Evolutionary conservation across 2,113 vertebrate species (phyloP).

Genomic region (Sylvicapra grimmia): DNA sequence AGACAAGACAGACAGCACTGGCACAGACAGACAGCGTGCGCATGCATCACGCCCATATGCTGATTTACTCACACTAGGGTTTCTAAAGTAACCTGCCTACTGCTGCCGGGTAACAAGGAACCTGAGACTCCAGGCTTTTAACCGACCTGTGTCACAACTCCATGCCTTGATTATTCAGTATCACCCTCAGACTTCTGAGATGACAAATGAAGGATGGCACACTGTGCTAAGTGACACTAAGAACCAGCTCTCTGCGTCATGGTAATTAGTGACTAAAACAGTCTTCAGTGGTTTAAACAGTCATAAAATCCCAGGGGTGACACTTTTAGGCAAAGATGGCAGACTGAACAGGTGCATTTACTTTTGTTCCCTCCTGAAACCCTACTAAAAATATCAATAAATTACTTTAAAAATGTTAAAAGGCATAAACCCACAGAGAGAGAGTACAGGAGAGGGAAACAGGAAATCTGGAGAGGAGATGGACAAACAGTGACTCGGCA

Average conservation of each 20-base stretch:
- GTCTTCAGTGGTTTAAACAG: neutral
- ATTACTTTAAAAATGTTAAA: neutral
- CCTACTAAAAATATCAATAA: neutral
- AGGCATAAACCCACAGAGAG: neutral
- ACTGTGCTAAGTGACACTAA: neutral
- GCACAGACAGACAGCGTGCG: neutral
- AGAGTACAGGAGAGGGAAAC: neutral
- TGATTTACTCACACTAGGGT: neutral
- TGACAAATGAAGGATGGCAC: constrained; percentile 2
- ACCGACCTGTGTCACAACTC: neutral
- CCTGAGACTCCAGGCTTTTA: neutral
- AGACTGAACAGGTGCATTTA: neutral
- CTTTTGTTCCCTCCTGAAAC: neutral
- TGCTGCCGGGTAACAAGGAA: neutral
- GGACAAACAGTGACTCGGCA: neutral
- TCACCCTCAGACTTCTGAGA: neutral
- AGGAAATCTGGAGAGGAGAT: neutral
- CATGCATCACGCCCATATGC: neutral
- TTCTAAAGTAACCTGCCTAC: neutral
- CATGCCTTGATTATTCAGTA: neutral
- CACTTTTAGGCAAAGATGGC: neutral
- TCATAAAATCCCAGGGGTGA: neutral
- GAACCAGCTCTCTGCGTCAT: neutral
- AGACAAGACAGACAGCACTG: constrained; percentile 20
- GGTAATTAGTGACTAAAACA: neutral